Conservation (phyloP, 2,113 vertebrate genomes). For the Daboia siamensis region DNA sequence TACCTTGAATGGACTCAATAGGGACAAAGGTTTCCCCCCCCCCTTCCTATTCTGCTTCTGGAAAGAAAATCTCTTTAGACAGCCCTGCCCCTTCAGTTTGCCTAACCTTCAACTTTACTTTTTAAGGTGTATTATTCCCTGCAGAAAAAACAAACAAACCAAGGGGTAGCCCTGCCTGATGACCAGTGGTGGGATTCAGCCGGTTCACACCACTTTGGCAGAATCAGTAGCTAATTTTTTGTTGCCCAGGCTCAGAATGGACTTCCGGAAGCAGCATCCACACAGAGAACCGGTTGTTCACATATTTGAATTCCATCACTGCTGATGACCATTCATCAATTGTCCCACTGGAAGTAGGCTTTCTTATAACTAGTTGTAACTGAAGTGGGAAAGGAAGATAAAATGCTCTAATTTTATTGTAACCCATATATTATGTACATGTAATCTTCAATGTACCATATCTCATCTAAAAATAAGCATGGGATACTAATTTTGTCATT, state of each 20-base stretch:
- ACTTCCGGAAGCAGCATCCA: too few relatives aligned
- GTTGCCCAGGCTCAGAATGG: too few relatives aligned
- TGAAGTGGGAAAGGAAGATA: slow-evolving; percentile 9
- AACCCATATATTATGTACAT: not conserved
- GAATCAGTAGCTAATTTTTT: too few relatives aligned
- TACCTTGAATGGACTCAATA: not conserved
- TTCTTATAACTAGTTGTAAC: not conserved
- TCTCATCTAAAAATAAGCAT: slow-evolving; percentile 34
- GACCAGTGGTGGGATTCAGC: too few relatives aligned
- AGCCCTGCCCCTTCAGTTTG: not conserved
- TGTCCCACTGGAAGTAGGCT: not conserved
- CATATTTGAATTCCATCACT: too few relatives aligned
- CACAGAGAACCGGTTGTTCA: too few relatives aligned
- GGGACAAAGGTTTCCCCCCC: not conserved
- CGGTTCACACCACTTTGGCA: too few relatives aligned
- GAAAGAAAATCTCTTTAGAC: not conserved
- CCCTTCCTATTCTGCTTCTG: not conserved
- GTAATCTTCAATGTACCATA: slow-evolving; percentile 13
- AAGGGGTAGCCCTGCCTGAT: too few relatives aligned
- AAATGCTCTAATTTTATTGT: slow-evolving; percentile 16
- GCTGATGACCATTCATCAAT: too few relatives aligned
- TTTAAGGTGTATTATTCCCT: not conserved
- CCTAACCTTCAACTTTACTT: not conserved
- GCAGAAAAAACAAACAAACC: not conserved
- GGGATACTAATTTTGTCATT: slow-evolving; percentile 27